phyloP scores from a whole-genome alignment of 2,888 invertebrate genomes.

The Corbicula japonica region DNA sequence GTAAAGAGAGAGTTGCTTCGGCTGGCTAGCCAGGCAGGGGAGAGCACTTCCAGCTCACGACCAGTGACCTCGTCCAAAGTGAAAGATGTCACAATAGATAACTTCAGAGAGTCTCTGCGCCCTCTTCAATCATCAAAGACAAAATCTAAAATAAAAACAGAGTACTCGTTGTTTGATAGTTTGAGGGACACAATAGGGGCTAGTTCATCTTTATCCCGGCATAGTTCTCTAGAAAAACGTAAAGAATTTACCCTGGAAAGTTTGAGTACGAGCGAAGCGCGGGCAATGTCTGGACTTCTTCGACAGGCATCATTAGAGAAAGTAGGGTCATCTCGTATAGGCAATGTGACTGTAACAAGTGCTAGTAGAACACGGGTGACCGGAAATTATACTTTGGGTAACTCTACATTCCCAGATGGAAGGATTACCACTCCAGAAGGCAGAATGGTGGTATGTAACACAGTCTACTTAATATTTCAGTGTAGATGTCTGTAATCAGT shows the following conservation, averaged over 20 bases:
- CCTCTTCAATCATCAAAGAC: conserved; percentile 72
- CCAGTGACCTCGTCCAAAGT: conserved; percentile 71
- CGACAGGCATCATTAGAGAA: conserved; percentile 84
- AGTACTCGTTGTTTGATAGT: conserved; percentile 69
- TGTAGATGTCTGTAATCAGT: too few species aligned
- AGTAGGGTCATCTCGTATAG: conserved; percentile 83
- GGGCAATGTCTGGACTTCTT: conserved; percentile 84
- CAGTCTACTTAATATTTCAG: conserved; percentile 6
- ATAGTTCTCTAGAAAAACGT: conserved; percentile 75
- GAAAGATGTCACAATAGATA: conserved; percentile 77
- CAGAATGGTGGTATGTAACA: conserved; percentile 78
- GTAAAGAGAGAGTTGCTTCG: conserved; percentile 66
- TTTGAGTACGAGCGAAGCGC: conserved; percentile 83
- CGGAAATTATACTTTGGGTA: conserved; percentile 79
- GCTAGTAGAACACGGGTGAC: conserved; percentile 82
- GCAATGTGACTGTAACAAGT: conserved; percentile 82
- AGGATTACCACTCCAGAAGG: conserved; percentile 82
- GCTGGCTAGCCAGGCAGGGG: conserved; percentile 65
- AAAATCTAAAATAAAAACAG: conserved; percentile 67
- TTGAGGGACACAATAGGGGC: conserved; percentile 75
- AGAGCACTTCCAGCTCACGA: conserved; percentile 56
- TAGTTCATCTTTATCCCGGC: conserved; percentile 78
- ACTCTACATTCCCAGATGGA: conserved; percentile 74
- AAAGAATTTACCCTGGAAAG: conserved; percentile 84
- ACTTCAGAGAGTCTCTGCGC: conserved; percentile 73